Conservation (phyloP, 2,113 vertebrate genomes). For the Hippolais icterina region DNA sequence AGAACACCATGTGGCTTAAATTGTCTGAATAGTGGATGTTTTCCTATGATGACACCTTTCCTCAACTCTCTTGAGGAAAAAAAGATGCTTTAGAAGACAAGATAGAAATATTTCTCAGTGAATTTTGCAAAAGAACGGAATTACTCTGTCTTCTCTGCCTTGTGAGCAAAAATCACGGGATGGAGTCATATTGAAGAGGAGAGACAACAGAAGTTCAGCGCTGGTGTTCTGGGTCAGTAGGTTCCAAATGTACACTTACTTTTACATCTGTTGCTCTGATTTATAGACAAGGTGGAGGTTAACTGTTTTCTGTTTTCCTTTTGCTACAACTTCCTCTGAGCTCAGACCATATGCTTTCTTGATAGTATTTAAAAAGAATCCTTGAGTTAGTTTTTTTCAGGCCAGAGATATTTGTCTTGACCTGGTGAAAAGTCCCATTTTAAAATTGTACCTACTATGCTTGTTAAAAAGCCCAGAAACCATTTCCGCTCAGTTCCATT, state of each 20-base stretch:
- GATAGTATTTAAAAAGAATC: neutral
- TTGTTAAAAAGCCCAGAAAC: neutral
- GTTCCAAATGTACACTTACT: conserved; percentile 31
- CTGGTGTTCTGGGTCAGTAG: conserved; percentile 34
- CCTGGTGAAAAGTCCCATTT: neutral
- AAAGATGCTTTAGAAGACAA: neutral
- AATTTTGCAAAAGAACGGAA: neutral
- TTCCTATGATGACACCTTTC: neutral
- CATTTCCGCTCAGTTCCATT: neutral
- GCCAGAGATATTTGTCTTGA: neutral
- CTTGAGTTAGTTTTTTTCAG: neutral
- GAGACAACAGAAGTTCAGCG: neutral
- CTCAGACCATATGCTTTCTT: neutral
- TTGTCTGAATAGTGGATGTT: neutral
- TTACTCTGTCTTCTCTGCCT: neutral
- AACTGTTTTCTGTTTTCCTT: conserved; percentile 41
- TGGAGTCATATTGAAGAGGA: neutral
- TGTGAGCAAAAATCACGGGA: neutral
- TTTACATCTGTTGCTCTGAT: conserved; percentile 50
- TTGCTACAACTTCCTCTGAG: neutral
- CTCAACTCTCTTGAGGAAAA: neutral
- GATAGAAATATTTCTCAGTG: neutral
- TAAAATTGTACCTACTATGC: neutral
- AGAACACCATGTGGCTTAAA: neutral
- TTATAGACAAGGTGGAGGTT: conserved; percentile 39